Evolutionary conservation across 2,113 vertebrate species (phyloP), one percentile per base, ranked within the genome.

Genomic region (Sphaerodactylus townsendi): DNA sequence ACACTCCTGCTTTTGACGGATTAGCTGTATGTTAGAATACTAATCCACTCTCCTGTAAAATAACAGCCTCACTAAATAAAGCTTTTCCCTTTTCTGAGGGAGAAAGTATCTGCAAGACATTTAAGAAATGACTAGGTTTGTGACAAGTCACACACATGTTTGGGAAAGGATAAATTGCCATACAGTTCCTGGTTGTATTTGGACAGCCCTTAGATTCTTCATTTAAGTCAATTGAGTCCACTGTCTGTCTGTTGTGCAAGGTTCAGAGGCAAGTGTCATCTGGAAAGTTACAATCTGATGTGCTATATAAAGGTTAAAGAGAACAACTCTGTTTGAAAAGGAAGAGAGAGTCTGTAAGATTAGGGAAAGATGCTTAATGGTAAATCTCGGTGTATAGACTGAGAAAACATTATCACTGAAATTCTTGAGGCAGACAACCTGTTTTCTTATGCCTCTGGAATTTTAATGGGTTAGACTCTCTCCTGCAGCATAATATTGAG

Each of bases 1-100:
- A 77, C 69, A 77, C 71, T 89, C 75, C 78, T 81, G 81, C 76
- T 82, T 89, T 87, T 85, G 87, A 89, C 90, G 83, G 84, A 83
- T 91, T 89, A 87, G 86, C 86, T 72, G 72, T 62, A 48, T 84
- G 77, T 83, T 79, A 80, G 86, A 66, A 85, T 83, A 89, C 87
- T 86, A 82, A 92, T 78, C 59, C 69, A 87, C 80, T 64, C 64
- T 28, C 75, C 76, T 78, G 83, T 83, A 85, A 85, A 88, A 83
- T 83, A 85, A 77, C 77, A 53, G 15, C 44, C 71, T 59, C 71
- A 79, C 83, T 84, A 87, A 89, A 74, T 69, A 66, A 82, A 79
- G 41, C 48, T 83, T 81, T 87, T 37, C 30, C 37, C 37, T 77
- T 19, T 77, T 65, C 39, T 39, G 44, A n/a, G 48, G 35, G 41